Conservation (phyloP, 2,113 vertebrate genomes). For the Ophiodon elongatus region DNA sequence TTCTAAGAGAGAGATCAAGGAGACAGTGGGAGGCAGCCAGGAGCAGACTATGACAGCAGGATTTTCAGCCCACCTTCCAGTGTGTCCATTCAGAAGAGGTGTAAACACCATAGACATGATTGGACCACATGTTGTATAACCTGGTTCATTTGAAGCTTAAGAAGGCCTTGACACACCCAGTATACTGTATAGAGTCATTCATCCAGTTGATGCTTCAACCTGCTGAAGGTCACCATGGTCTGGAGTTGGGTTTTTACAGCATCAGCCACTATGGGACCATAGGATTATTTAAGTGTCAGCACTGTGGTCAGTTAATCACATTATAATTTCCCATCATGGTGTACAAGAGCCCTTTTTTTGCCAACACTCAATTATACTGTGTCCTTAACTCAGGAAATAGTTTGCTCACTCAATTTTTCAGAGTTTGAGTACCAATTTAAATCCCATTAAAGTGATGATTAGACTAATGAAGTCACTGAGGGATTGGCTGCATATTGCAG, state of each 20-base stretch:
- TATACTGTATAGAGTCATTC: not conserved
- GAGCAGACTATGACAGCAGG: not conserved
- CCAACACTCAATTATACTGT: conserved; percentile 58
- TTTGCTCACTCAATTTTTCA: conserved; percentile 70
- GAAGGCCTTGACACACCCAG: not conserved
- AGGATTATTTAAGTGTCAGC: conserved; percentile 42
- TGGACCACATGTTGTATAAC: not conserved
- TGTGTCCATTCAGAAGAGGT: not conserved
- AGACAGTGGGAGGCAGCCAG: no score
- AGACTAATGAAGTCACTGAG: conserved; percentile 74
- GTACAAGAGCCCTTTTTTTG: conserved; percentile 31
- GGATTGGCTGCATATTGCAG: conserved; percentile 45
- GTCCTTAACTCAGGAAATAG: conserved; percentile 67
- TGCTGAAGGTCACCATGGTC: conserved; percentile 17
- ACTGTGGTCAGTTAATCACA: conserved; percentile 59
- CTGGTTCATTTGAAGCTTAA: not conserved
- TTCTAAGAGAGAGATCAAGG: no score
- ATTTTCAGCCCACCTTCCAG: not conserved
- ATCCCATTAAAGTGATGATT: conserved; percentile 75
- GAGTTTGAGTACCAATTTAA: conserved; percentile 73
- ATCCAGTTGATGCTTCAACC: not conserved
- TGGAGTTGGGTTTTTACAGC: not conserved
- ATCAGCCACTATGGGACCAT: not conserved
- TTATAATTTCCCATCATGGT: conserved; percentile 51
- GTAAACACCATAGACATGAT: not conserved